Conservation (phyloP, 2,888 invertebrate species). For the Alcis repandata region DNA sequence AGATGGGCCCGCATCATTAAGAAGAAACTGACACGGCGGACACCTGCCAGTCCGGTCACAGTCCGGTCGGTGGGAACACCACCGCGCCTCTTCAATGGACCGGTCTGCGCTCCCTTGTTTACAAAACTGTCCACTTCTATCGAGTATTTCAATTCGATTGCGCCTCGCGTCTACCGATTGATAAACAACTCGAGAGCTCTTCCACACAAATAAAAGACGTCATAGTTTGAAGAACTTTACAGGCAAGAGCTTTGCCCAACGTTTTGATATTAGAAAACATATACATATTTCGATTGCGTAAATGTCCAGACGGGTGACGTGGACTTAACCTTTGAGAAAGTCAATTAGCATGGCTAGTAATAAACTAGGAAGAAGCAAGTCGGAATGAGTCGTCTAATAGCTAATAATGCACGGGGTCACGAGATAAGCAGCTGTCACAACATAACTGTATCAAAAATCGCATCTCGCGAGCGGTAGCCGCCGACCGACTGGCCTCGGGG, state of each 20-base stretch:
- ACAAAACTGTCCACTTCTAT: conserved; percentile 84
- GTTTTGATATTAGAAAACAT: neutral
- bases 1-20: conserved; percentile 63
- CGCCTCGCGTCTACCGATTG: conserved; percentile 62
- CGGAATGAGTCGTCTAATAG: conserved; percentile 69
- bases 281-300: conserved; percentile 61
- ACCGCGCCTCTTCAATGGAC: conserved; percentile 71
- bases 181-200: conserved; percentile 70
- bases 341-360: conserved; percentile 66
- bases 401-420: conserved; percentile 62
- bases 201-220: conserved; percentile 52
- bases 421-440: conserved; percentile 78
- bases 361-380: conserved; percentile 59
- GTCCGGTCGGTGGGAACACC: conserved; percentile 76
- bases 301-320: conserved; percentile 58
- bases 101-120: conserved; percentile 79
- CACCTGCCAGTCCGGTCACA: conserved; percentile 71
- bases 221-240: neutral
- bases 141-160: conserved; percentile 68
- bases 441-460: conserved; percentile 81
- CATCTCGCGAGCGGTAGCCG: conserved; percentile 75
- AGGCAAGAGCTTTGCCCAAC: neutral
- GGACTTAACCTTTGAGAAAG: conserved; percentile 68
- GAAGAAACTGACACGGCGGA: conserved; percentile 66
- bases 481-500: conserved; percentile 61